phyloP scores from a whole-genome alignment of 2,113 vertebrate species.

The Benitochromis conjunctus region DNA sequence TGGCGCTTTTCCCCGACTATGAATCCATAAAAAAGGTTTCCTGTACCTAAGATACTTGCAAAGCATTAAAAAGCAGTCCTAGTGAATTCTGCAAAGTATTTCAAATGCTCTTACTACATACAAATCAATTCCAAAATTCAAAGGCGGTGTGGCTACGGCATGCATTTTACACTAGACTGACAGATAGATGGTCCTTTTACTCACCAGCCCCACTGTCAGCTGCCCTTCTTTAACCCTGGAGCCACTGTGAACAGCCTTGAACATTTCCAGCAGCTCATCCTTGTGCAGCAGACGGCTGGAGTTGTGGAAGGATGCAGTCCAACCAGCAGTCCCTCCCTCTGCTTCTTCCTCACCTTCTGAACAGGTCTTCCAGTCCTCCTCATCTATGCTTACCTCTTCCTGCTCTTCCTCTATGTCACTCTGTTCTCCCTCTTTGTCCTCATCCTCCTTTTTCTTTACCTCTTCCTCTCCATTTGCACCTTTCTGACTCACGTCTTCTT shows the following conservation, averaged over 20 bases:
- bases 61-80: background rate
- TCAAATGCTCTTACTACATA: background rate
- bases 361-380: slow-evolving; percentile 87
- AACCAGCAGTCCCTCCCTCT: background rate
- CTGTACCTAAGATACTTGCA: rapidly evolving
- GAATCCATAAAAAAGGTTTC: background rate
- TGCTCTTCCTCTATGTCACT: slow-evolving; percentile 31
- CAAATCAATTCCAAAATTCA: background rate
- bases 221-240: slow-evolving; percentile 79
- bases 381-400: slow-evolving; percentile 66
- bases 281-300: slow-evolving; percentile 83
- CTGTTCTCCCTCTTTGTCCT: background rate
- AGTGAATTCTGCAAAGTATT: background rate
- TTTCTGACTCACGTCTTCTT: background rate
- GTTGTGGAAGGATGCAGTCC: slow-evolving; percentile 69
- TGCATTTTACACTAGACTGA: background rate
- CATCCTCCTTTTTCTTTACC: background rate
- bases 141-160: background rate
- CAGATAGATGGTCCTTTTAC: slow-evolving; percentile 13
- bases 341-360: slow-evolving; percentile 76
- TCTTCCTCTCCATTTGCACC: background rate
- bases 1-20: rapidly evolving
- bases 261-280: slow-evolving; percentile 82
- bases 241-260: slow-evolving; percentile 78
- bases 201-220: slow-evolving; percentile 92